These are phyloP conservation scores for Eueides isabella DNA, from an alignment of 1,140 invertebrate species.

Conservation along the genomic window DNA sequence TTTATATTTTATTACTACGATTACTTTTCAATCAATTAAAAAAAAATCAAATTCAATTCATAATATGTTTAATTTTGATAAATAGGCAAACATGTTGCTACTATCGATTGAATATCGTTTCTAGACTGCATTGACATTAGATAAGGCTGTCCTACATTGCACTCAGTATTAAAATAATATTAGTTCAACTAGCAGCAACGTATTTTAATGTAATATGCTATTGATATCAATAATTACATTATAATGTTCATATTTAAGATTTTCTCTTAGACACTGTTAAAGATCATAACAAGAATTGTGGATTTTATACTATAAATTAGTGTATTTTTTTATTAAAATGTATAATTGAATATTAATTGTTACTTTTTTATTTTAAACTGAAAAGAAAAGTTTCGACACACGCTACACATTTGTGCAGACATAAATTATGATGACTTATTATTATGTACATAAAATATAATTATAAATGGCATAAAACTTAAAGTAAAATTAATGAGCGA, in stretches of 20 bases:
- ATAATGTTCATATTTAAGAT: background rate
- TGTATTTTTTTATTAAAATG: too few species aligned
- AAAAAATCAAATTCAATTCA: too few species aligned
- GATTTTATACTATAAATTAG: too few species aligned
- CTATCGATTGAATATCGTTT: slow-evolving; percentile 25
- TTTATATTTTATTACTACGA: background rate
- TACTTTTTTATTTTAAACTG: background rate
- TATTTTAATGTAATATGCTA: background rate
- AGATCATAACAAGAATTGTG: too few species aligned
- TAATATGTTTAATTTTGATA: background rate
- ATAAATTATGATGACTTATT: background rate
- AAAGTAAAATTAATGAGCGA: slow-evolving; percentile 1
- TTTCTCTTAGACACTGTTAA: background rate
- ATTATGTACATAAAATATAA: background rate
- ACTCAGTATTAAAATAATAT: slow-evolving; percentile 18
- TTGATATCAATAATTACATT: background rate
- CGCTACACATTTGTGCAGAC: background rate
- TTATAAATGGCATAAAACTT: background rate
- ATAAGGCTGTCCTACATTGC: slow-evolving; percentile 33
- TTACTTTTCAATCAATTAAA: background rate
- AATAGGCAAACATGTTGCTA: slow-evolving; percentile 15
- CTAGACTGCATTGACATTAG: slow-evolving; percentile 31
- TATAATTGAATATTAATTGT: background rate
- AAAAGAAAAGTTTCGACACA: background rate
- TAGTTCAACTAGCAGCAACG: background rate